Evolutionary conservation across 1,140 invertebrate genomes (phyloP).

Genomic region (Lasioglossum baleicum): DNA sequence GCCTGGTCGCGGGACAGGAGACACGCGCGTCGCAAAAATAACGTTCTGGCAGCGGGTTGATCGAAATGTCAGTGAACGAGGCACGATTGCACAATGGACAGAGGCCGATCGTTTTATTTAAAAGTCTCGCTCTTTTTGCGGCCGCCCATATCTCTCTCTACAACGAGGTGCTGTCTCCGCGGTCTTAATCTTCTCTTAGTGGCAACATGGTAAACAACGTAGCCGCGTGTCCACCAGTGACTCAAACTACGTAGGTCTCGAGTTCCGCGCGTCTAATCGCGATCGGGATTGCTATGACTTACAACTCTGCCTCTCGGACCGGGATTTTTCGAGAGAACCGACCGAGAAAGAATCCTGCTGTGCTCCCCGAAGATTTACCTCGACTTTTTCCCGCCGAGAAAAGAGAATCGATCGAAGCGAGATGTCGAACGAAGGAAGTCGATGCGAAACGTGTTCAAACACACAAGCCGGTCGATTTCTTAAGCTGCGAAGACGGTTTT

Average conservation of each 20-base stretch:
- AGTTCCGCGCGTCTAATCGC: too few species aligned
- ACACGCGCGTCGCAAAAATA: constrained; percentile 17
- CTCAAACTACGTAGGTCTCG: background rate
- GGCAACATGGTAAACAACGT: background rate
- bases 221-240: background rate
- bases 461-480: background rate
- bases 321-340: too few species aligned
- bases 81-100: constrained; percentile 19
- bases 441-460: background rate
- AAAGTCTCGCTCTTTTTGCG: background rate
- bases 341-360: too few species aligned
- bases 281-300: too few species aligned
- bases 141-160: background rate
- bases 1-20: background rate
- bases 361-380: background rate
- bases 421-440: background rate
- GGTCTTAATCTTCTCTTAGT: background rate
- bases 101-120: constrained; percentile 12
- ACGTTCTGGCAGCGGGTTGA: background rate
- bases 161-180: background rate
- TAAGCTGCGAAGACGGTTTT: background rate
- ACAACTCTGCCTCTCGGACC: too few species aligned
- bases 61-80: constrained; percentile 41
- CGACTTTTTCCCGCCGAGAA: background rate
- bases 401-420: too few species aligned